phyloP scores from a whole-genome alignment of 2,113 vertebrate species.

The Ciconia maguari region DNA sequence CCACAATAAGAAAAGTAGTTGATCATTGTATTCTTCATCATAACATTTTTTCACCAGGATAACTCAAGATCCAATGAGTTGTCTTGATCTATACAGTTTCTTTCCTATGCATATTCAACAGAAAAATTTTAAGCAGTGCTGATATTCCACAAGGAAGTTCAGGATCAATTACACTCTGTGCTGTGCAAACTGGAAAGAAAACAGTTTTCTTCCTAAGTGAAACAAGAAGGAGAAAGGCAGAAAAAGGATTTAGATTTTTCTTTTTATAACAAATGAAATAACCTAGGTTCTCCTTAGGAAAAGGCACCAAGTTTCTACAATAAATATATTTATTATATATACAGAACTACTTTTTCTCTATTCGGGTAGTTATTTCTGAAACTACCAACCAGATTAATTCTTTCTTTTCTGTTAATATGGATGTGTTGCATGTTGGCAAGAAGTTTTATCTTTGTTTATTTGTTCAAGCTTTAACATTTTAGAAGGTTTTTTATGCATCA shows the following conservation, averaged over 20 bases:
- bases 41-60: neutral
- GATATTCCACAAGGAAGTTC: neutral
- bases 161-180: neutral
- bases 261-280: neutral
- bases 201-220: neutral
- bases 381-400: neutral
- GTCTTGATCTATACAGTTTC: neutral
- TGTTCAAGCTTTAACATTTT: neutral
- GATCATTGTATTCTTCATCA: neutral
- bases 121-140: neutral
- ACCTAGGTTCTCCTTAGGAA: neutral
- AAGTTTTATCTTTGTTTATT: neutral
- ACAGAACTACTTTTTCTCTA: neutral
- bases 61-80: neutral
- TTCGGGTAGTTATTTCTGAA: neutral
- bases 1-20: neutral
- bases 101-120: neutral
- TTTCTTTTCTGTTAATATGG: neutral
- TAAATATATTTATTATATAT: neutral
- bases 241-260: neutral
- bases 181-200: neutral
- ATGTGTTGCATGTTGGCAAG: neutral
- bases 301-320: neutral
- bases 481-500: neutral
- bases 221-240: neutral